Evolutionary conservation across 2,797 vertebrate genomes (phyloP), one percentile per base, ranked within the genome.

Genomic region (Argyrosomus regius): DNA sequence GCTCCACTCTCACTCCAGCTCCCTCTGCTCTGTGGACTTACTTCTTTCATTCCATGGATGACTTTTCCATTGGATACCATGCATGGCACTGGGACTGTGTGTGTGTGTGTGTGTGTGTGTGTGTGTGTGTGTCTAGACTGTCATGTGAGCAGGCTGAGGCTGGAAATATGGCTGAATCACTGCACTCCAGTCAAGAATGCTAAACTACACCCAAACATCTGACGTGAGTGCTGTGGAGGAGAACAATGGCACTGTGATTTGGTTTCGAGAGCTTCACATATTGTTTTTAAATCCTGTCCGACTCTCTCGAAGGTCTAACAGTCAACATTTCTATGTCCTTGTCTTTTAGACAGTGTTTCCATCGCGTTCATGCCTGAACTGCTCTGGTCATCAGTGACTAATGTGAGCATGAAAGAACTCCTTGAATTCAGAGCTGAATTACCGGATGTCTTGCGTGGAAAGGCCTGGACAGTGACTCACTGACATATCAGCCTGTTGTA

Each of bases 31-130:
- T 41, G n/a, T 52, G 50, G 35, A 50, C 28, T 35, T 49, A 35
- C 61, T 69, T n/a, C 63, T 75, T 70, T 77, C 45, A 70, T 35
- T 64, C 31, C 60, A 72, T 17, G 73, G 58, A 85, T 71, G 46
- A 67, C 31, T 81, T 75, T 79, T 81, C 78, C 81, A 74, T 13
- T 72, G 57, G 61, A 71, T 22, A 64, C 26, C 57, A 31, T 54
- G 62, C 63, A 69, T n/a, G 69, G 56, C 52, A 52, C 45, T 48
- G 43, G 24, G 53, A 60, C 50, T 28, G 49, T 56, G 12, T 48
- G 28, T 46, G 64, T 68, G 41, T 46, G 64, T 57, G 46, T 53
- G 46, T 57, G 41, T 31, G 59, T 59, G 14, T 68, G 41, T 26
- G 26, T 54, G 61, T 59, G 28, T 58, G 54, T 50, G 39, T 67